Percentiles rank a stretch among this genome's conserved stretches.
Evolutionary conservation across 2,113 vertebrate species (phyloP).

Genomic region (Salvelinus namaycush): DNA sequence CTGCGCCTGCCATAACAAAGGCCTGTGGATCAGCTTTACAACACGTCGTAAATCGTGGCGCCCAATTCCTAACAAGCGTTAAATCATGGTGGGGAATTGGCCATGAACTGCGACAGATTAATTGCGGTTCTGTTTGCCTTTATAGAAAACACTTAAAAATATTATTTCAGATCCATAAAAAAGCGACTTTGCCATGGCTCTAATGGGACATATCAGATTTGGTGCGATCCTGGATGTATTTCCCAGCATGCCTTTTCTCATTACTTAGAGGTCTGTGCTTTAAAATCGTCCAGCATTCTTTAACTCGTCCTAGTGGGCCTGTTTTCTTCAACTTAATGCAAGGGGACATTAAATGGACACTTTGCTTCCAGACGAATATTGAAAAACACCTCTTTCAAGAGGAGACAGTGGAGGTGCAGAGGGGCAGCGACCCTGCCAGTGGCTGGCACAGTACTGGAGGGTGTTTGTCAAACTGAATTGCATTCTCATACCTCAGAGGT

Average conservation of each 20-base stretch:
- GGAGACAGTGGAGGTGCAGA: neutral
- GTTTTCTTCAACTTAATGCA: neutral
- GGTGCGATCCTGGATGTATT: neutral
- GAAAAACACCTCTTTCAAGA: slow-evolving; percentile 16
- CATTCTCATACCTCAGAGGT: neutral
- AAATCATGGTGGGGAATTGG: slow-evolving; percentile 31
- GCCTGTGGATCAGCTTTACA: slow-evolving; percentile 39
- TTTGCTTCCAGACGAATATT: slow-evolving; percentile 35
- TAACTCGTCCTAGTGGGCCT: neutral
- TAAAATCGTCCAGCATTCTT: neutral
- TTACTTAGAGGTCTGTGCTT: neutral
- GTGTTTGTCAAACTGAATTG: neutral
- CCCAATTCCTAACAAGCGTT: slow-evolving; percentile 19
- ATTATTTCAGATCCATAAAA: slow-evolving; percentile 36
- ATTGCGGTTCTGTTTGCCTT: slow-evolving; percentile 32
- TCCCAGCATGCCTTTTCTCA: slow-evolving; percentile 25
- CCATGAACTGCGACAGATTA: slow-evolving; percentile 37
- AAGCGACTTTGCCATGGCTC: neutral
- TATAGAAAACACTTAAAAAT: slow-evolving; percentile 38
- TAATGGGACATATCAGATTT: slow-evolving; percentile 24
- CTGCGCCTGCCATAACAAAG: slow-evolving; percentile 27
- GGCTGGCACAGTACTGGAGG: neutral
- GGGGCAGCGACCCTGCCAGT: neutral
- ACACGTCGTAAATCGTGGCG: slow-evolving; percentile 21
- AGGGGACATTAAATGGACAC: slow-evolving; percentile 6